Base-by-base conservation (phyloP, 2,113 vertebrate genomes). In the Bubo bubo region DNA sequence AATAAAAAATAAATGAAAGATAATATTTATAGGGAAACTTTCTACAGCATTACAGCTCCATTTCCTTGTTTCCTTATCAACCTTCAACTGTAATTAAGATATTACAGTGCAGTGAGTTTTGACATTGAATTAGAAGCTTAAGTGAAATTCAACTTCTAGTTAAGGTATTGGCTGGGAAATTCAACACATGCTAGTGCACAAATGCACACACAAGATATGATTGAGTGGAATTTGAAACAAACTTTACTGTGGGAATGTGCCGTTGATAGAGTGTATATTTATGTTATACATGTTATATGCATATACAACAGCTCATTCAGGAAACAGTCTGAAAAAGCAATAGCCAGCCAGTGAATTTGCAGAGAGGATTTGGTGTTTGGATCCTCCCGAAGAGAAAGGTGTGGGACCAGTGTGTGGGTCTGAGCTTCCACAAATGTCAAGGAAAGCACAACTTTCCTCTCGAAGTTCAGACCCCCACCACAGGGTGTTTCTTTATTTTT, bases 101-200 rank as follows among this genome's bases (percentile, higher is more conserved):
- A 79, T 76, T 92, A 41, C 50, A 70, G 55, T 92, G 71, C 71
- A 73, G 55, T 50, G 60, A 85, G 19, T 79, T 85, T 92, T 82
- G 88, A 24, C 90, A 80, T 66, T 93, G 92, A 92, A 94, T 90
- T 72, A 76, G 86, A 89, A 81, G 14, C 41, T 34, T 45, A 82
- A 72, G 53, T 86, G 74, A 88, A 92, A 79, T 76, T 60, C 74
- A 85, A 14, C 58, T 82, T 58, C 58, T 64, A 56, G 53, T 52
- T 87, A 58, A 91, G 84, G 90, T 93, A 91, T 9, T 49, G 39
- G 34, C 60, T 96, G 95, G 83, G 90, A 96, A 87, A 76, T 70
- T 92, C 77, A 68, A 21, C 86, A 88, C 35, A 12, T 90, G 81
- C 43, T 72, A 20, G 39, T 45, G 24, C 53, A 60, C 23, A 85